These are phyloP conservation scores for Eilema griseolum DNA, from an alignment of 2,888 invertebrate genomes.

Conservation along the genomic window DNA sequence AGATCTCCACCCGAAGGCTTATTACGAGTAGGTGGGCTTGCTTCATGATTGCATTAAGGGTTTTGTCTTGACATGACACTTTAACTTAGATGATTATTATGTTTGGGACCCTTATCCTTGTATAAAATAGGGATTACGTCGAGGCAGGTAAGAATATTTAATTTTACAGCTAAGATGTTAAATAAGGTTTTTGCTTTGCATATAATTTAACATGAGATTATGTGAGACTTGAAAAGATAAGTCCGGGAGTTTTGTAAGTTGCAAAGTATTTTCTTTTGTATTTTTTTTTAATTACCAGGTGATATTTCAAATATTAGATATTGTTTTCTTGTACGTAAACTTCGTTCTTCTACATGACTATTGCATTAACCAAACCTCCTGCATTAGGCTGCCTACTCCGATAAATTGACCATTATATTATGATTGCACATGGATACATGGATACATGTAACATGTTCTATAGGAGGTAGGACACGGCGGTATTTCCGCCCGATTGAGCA, in stretches of 20 bases:
- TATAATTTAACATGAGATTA: constrained; percentile 18
- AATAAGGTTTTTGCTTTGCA: constrained; percentile 30
- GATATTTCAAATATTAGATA: too few relatives aligned
- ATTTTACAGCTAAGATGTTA: constrained; percentile 42
- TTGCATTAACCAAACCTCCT: too few relatives aligned
- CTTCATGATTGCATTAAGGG: constrained; percentile 54
- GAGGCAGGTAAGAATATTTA: constrained; percentile 37
- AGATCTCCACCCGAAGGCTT: constrained; percentile 34
- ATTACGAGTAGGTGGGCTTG: constrained; percentile 46
- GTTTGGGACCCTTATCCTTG: constrained; percentile 41
- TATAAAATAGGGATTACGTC: constrained; percentile 42
- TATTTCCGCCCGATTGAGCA: too few relatives aligned
- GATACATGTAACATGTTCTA: too few relatives aligned
- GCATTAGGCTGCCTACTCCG: too few relatives aligned
- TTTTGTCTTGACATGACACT: constrained; percentile 51
- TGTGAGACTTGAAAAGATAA: neutral
- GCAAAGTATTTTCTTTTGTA: too few relatives aligned
- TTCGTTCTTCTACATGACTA: too few relatives aligned
- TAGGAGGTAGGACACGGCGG: too few relatives aligned
- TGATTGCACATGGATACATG: too few relatives aligned
- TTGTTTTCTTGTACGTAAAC: too few relatives aligned
- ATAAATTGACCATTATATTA: too few relatives aligned
- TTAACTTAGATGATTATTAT: constrained; percentile 52
- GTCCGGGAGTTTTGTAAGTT: neutral
- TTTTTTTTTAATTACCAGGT: too few relatives aligned